phyloP scores from a whole-genome alignment of 2,113 vertebrate genomes.

The Poeciliopsis prolifica region DNA sequence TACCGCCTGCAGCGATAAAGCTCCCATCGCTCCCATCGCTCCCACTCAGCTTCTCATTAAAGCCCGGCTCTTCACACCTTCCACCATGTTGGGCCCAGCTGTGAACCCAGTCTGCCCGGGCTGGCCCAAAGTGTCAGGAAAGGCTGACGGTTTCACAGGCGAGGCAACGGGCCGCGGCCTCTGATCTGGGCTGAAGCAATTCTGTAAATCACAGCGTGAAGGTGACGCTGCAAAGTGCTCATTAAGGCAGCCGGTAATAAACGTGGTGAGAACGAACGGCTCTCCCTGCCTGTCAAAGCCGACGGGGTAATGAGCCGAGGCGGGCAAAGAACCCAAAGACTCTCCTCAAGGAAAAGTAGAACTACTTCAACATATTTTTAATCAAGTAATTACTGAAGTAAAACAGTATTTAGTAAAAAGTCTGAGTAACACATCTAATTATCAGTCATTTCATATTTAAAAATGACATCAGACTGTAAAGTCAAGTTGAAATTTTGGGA shows the following conservation, averaged over 20 bases:
- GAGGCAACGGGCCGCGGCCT: slow-evolving; percentile 49
- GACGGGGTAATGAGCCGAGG: slow-evolving; percentile 63
- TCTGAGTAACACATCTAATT: too few species aligned
- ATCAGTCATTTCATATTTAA: too few species aligned
- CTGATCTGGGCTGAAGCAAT: slow-evolving; percentile 72
- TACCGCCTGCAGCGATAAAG: slow-evolving; percentile 18
- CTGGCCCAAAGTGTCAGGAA: slow-evolving; percentile 66
- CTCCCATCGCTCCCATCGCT: slow-evolving; percentile 68
- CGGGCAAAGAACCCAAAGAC: too few species aligned
- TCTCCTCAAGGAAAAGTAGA: too few species aligned
- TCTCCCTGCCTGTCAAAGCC: slow-evolving; percentile 62
- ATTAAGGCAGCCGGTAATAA: slow-evolving; percentile 75
- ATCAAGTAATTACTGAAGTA: too few species aligned
- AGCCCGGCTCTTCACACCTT: slow-evolving; percentile 76
- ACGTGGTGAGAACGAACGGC: slow-evolving; percentile 70
- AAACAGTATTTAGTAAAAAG: too few species aligned
- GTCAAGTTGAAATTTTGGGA: too few species aligned
- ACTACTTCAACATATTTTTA: too few species aligned
- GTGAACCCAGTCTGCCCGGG: slow-evolving; percentile 50
- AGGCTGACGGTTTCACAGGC: slow-evolving; percentile 64
- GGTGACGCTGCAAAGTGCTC: slow-evolving; percentile 75
- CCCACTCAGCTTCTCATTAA: slow-evolving; percentile 76
- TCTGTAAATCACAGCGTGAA: slow-evolving; percentile 73
- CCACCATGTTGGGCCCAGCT: slow-evolving; percentile 78
- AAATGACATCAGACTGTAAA: too few species aligned